Evolutionary conservation across 2,888 invertebrate species (phyloP).

Genomic region (Omphaloscelis lunosa): DNA sequence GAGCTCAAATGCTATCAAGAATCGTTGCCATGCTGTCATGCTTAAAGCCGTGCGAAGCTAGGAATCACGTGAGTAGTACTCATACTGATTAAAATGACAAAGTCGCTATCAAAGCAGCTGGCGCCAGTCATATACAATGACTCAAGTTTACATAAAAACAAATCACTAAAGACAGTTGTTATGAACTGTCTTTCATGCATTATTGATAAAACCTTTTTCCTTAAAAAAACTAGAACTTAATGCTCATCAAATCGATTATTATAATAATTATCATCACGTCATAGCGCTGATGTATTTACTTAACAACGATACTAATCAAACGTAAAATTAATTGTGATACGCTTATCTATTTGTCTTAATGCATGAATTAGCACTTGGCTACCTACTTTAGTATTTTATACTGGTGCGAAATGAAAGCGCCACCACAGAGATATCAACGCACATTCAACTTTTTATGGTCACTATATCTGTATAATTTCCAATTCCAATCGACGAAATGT

Average conservation of each 20-base stretch:
- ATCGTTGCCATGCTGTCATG: conserved; percentile 43
- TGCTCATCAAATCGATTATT: background rate
- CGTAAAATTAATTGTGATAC: conserved; percentile 12
- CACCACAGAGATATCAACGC: background rate
- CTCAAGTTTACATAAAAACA: background rate
- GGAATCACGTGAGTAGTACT: conserved; percentile 53
- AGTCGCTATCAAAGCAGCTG: conserved; percentile 8
- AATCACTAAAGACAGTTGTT: background rate
- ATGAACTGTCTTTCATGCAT: background rate
- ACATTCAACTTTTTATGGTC: background rate
- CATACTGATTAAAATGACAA: conserved; percentile 19
- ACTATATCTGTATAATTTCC: background rate
- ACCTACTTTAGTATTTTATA: background rate
- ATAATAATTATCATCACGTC: background rate
- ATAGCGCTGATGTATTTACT: background rate
- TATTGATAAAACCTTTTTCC: background rate
- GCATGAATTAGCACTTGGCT: background rate
- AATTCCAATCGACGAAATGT: background rate
- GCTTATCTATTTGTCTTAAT: conserved; percentile 27
- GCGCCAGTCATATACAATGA: conserved; percentile 9
- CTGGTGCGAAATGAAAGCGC: background rate
- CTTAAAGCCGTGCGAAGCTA: conserved; percentile 17
- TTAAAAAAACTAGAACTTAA: background rate
- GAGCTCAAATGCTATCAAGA: background rate
- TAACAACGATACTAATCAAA: background rate